These are phyloP conservation scores for Eulithis prunata DNA, from an alignment of 2,888 invertebrate genomes.

Conservation along the genomic window DNA sequence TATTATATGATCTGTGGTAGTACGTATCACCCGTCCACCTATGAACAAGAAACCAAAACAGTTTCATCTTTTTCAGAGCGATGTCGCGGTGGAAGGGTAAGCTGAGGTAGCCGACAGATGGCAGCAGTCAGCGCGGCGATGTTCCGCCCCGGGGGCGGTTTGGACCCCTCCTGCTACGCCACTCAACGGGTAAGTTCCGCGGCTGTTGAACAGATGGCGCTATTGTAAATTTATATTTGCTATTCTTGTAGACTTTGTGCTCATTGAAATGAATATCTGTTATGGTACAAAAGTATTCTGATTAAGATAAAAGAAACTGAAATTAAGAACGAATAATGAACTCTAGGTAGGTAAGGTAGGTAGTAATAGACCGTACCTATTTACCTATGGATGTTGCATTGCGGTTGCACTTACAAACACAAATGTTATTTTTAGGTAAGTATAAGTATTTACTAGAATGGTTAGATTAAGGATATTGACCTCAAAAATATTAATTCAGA, in stretches of 20 bases:
- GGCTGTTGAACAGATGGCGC: slow-evolving; percentile 61
- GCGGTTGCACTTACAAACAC: too few species aligned
- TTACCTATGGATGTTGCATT: too few species aligned
- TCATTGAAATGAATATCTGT: too few species aligned
- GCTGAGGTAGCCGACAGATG: slow-evolving; percentile 86
- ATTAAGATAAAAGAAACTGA: too few species aligned
- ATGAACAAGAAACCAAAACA: slow-evolving; percentile 25
- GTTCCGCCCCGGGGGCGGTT: slow-evolving; percentile 87
- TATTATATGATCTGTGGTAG: too few species aligned
- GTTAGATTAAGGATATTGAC: background rate
- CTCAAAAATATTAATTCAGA: background rate
- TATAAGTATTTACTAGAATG: too few species aligned
- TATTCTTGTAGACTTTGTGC: too few species aligned
- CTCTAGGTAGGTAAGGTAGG: too few species aligned
- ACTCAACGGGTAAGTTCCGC: slow-evolving; percentile 83
- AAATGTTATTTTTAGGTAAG: too few species aligned
- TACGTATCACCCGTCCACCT: slow-evolving; percentile 1
- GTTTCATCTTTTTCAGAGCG: slow-evolving; percentile 72
- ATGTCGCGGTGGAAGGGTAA: slow-evolving; percentile 85
- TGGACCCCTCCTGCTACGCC: slow-evolving; percentile 86
- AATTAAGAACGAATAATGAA: too few species aligned
- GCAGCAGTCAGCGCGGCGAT: slow-evolving; percentile 89
- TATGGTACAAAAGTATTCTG: too few species aligned
- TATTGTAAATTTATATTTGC: slow-evolving; percentile 31
- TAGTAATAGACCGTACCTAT: too few species aligned